Conservation (phyloP, 2,888 invertebrate genomes). For the Nebria brevicollis region DNA sequence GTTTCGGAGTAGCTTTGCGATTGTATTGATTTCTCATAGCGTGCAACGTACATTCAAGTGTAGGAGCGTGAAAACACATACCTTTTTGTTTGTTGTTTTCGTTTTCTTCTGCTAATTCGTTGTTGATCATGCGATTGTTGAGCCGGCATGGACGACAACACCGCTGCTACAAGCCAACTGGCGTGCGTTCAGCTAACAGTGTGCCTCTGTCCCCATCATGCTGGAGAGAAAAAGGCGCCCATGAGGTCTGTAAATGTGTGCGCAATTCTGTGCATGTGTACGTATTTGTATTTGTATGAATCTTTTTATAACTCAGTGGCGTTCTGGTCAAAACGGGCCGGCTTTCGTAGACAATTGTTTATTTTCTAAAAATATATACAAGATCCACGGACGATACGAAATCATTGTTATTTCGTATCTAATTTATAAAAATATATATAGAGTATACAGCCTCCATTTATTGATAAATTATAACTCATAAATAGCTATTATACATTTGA, state of each 20-base stretch:
- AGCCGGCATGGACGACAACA: slow-evolving; percentile 1
- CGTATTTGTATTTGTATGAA: slow-evolving; percentile 8
- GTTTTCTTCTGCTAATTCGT: background rate
- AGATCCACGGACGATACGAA: background rate
- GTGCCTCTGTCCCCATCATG: slow-evolving; percentile 23
- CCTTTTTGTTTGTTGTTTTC: background rate
- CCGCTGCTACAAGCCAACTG: slow-evolving; percentile 27
- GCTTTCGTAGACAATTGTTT: slow-evolving; percentile 36
- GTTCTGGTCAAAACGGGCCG: slow-evolving; percentile 25
- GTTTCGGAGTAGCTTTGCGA: too few relatives aligned
- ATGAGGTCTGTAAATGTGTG: slow-evolving; percentile 19
- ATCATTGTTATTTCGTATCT: background rate
- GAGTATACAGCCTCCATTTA: background rate
- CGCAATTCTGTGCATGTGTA: slow-evolving; percentile 12
- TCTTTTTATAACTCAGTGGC: slow-evolving; percentile 44
- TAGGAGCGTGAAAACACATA: background rate
- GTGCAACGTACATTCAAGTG: background rate
- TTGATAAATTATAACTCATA: too few relatives aligned
- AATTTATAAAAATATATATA: background rate
- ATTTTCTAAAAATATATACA: slow-evolving; percentile 38
- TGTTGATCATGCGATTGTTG: slow-evolving; percentile 21
- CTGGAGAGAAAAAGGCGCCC: slow-evolving; percentile 38
- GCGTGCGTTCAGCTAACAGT: slow-evolving; percentile 21
- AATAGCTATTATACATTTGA: too few relatives aligned
- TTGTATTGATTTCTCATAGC: background rate